Base-by-base conservation (phyloP, 2,797 vertebrate genomes). In the Naso thynnoides region DNA sequence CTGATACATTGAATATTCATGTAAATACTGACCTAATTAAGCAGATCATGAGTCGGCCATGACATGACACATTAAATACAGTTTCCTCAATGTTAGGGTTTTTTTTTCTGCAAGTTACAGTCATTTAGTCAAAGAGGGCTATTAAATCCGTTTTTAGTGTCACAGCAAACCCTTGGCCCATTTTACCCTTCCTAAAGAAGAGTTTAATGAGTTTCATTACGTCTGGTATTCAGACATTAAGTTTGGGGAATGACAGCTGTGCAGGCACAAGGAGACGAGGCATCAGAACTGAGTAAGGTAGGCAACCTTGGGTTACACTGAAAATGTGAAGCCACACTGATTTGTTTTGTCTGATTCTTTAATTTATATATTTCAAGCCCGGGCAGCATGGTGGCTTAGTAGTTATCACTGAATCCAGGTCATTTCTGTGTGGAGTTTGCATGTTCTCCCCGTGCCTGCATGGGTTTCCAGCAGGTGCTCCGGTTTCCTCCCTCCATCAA, bases 21-120 rank as follows among this genome's bases (percentile, higher is more conserved):
- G 19, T 36, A 7, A 56, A n/a, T 8, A 15, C 0, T 36, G 75
- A 73, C 23, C 19, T 42, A 48, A 53, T 74, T n/a, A 76, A 52
- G 45, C 23, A 4, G 8, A 53, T 71, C 48, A 48, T n/a, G 36
- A 39, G n/a, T n/a, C n/a, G n/a, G n/a, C n/a, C 38, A 29, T 33
- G 49, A 54, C 50, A 11, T 21, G 63, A n/a, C 21, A 59, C 44
- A 50, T 42, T 71, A 70, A 63, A 60, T 61, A 23, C 10, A 31
- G 36, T 50, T 73, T 74, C 21, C 39, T 63, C 26, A 26, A 49
- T 50, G 59, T 65, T 39, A 69, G 8, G 61, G 31, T 59, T 53
- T 62, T 10, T 61, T 11, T 52, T 68, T 73, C 7, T 1, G 0
- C 13, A 45, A 47, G 26, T 58, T 58, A 44, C 47, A 59, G 5